Conservation (phyloP, 2,113 vertebrate species). For the Chionomys nivalis region DNA sequence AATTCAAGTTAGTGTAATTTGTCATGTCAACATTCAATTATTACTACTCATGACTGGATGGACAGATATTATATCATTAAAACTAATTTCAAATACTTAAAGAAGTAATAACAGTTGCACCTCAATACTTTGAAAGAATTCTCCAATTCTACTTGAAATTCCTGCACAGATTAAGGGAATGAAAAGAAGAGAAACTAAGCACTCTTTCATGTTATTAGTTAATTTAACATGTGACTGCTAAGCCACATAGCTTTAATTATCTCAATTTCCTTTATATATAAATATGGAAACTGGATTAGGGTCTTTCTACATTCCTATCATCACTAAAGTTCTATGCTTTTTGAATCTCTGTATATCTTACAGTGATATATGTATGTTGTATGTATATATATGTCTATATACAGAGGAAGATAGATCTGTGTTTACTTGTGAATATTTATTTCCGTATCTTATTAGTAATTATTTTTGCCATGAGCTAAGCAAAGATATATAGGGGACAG, state of each 20-base stretch:
- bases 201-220: constrained; percentile 19
- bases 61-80: neutral
- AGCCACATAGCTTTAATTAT: neutral
- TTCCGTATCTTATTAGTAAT: constrained; percentile 16
- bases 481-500: neutral
- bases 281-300: neutral
- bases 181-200: neutral
- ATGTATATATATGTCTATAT: neutral
- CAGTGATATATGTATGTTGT: neutral
- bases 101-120: neutral
- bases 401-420: neutral
- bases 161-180: neutral
- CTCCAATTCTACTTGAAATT: neutral
- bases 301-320: constrained; percentile 15
- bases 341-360: constrained; percentile 3
- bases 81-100: constrained; percentile 33
- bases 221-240: neutral
- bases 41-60: neutral
- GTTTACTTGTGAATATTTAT: neutral
- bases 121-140: constrained; percentile 4
- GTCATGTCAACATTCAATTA: neutral
- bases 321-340: constrained; percentile 4
- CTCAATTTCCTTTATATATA: neutral
- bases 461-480: constrained; percentile 30
- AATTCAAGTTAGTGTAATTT: neutral